Conservation (phyloP, 2,888 invertebrate genomes). For the Lithophane leautieri region DNA sequence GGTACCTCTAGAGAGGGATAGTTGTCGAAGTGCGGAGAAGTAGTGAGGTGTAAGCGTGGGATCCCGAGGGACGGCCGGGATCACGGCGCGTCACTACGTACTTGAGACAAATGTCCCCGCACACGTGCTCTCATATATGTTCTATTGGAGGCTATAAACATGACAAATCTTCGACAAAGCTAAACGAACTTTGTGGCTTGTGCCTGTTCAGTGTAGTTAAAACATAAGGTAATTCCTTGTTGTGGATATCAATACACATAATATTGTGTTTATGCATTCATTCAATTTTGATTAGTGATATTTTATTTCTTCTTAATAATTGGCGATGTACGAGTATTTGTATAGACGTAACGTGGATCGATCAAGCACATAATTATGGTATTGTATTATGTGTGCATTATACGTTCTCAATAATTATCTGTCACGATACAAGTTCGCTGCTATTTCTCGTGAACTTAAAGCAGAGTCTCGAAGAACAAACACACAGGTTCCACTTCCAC, state of each 20-base stretch:
- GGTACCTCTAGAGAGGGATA: conserved; percentile 41
- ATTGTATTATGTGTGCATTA: background rate
- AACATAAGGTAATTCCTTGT: background rate
- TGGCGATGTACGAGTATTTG: background rate
- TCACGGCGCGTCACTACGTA: conserved; percentile 34
- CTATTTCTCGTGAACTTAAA: background rate
- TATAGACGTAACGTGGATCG: background rate
- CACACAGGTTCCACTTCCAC: background rate
- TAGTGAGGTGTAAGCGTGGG: conserved; percentile 35
- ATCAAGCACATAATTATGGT: background rate
- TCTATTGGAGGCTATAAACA: conserved; percentile 20
- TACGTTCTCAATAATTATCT: background rate
- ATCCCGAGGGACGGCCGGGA: conserved; percentile 47
- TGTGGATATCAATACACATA: background rate
- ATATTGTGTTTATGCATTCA: background rate
- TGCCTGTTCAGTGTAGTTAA: background rate
- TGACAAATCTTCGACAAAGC: conserved; percentile 29
- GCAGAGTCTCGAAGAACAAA: conserved; percentile 1
- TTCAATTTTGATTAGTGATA: background rate
- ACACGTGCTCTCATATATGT: conserved; percentile 30
- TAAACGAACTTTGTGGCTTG: conserved; percentile 20
- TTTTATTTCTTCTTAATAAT: background rate
- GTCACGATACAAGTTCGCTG: background rate
- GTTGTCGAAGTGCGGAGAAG: conserved; percentile 41
- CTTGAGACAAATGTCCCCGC: conserved; percentile 48